phyloP scores from a whole-genome alignment of 2,888 invertebrate genomes.

The Fissipunctia ypsillon region DNA sequence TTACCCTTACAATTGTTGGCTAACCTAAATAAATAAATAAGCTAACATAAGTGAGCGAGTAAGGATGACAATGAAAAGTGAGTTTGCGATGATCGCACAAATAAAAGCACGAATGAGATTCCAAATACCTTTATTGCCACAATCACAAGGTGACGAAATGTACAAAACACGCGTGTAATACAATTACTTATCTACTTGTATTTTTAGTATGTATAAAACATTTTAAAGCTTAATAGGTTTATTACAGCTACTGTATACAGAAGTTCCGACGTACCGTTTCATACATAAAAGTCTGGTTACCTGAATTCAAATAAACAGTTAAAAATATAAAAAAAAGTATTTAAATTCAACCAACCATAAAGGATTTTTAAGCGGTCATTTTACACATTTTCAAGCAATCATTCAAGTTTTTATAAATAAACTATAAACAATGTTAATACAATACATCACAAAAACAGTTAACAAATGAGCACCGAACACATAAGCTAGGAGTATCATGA shows the following conservation, averaged over 20 bases:
- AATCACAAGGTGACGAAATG: slow-evolving; percentile 24
- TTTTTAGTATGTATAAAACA: neutral
- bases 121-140: slow-evolving; percentile 56
- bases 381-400: neutral
- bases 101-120: slow-evolving; percentile 55
- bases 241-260: slow-evolving; percentile 21
- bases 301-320: neutral
- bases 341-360: neutral
- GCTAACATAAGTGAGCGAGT: slow-evolving; percentile 15
- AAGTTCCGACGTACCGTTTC: neutral
- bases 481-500: slow-evolving; percentile 3
- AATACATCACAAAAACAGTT: slow-evolving; percentile 21
- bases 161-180: slow-evolving; percentile 9
- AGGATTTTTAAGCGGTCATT: neutral
- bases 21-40: no score
- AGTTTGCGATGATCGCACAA: slow-evolving; percentile 32
- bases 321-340: neutral
- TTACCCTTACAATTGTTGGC: no score
- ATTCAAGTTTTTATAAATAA: no score
- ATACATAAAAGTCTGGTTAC: neutral
- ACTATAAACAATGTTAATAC: neutral
- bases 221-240: slow-evolving; percentile 18
- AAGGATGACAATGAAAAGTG: slow-evolving; percentile 41
- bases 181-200: slow-evolving; percentile 24
- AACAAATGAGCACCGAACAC: slow-evolving; percentile 21